Evolutionary conservation across 2,888 invertebrate genomes (phyloP).

Genomic region (Ashinkailepas kermadecensis): DNA sequence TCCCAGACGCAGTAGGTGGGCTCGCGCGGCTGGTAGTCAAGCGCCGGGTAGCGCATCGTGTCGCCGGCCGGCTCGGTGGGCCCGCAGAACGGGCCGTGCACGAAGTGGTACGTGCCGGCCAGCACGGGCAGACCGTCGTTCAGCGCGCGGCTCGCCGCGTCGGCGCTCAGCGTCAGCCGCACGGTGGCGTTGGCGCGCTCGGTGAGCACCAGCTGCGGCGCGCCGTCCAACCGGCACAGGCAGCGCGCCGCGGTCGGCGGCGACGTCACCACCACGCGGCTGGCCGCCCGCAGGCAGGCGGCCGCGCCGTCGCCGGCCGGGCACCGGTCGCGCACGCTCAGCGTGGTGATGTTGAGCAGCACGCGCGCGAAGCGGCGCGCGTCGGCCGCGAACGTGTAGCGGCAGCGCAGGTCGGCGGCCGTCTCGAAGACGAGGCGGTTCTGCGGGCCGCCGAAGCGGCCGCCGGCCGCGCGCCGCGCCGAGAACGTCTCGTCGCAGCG

Average conservation of each 20-base stretch:
- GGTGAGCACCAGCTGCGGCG: slow-evolving; percentile 44
- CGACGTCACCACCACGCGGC: not conserved
- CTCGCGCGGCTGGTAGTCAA: slow-evolving; percentile 56
- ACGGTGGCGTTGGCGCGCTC: not conserved
- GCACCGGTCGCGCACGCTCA: slow-evolving; percentile 28
- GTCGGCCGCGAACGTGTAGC: slow-evolving; percentile 36
- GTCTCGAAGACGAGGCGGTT: slow-evolving; percentile 81
- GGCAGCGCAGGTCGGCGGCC: slow-evolving; percentile 46
- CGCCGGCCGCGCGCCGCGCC: slow-evolving; percentile 67
- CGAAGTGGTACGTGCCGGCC: slow-evolving; percentile 79
- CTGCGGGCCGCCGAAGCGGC: slow-evolving; percentile 69
- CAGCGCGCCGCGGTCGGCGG: not conserved
- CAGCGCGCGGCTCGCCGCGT: not conserved
- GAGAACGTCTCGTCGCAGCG: slow-evolving; percentile 81
- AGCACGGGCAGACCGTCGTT: slow-evolving; percentile 54
- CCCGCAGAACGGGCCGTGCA: slow-evolving; percentile 55
- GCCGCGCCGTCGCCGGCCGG: not conserved
- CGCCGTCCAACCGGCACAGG: not conserved
- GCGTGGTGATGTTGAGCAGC: slow-evolving; percentile 35
- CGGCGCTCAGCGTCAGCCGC: not conserved
- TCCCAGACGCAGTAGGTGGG: slow-evolving; percentile 67
- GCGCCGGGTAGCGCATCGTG: slow-evolving; percentile 27
- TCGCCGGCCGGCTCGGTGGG: slow-evolving; percentile 31
- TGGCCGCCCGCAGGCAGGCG: not conserved
- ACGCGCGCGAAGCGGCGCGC: slow-evolving; percentile 36